Conservation (phyloP, 2,797 vertebrate species). For the Petrocephalus sullivani region DNA sequence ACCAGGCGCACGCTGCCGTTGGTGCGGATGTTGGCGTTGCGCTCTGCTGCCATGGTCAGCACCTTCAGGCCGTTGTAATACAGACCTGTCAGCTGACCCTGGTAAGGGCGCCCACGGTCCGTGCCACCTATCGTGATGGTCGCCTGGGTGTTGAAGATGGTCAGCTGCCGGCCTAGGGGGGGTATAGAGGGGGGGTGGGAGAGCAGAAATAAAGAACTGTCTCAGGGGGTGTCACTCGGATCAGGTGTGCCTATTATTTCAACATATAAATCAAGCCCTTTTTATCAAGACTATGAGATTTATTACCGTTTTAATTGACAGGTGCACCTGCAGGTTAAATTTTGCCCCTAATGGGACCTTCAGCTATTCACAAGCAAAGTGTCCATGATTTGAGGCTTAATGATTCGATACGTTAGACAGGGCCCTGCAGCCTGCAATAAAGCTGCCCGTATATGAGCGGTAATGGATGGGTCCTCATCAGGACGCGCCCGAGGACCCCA, state of each 20-base stretch:
- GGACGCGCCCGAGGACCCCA: not conserved
- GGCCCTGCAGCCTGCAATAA: not conserved
- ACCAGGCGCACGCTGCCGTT: slow-evolving; percentile 92
- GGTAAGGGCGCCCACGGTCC: slow-evolving; percentile 88
- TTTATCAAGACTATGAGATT: not conserved
- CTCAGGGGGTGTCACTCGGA: not conserved
- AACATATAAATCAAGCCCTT: not conserved
- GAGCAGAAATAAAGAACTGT: not conserved
- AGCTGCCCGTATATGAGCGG: not conserved
- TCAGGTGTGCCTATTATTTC: not conserved
- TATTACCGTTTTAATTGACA: not conserved
- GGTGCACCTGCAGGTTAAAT: not conserved
- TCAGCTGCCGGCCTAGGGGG: slow-evolving; percentile 86
- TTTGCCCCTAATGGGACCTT: not conserved
- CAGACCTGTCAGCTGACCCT: slow-evolving; percentile 94
- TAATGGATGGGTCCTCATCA: not conserved
- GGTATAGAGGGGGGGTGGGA: not conserved
- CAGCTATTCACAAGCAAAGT: slow-evolving; percentile 10
- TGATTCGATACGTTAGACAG: not conserved
- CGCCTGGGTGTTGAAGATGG: slow-evolving; percentile 99
- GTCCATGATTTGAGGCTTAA: slow-evolving; percentile 8
- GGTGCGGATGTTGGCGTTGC: slow-evolving; percentile 86
- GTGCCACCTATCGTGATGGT: slow-evolving; percentile 94
- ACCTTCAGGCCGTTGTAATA: slow-evolving; percentile 98
- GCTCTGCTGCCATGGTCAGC: slow-evolving; percentile 92